Evolutionary conservation across 2,113 vertebrate species (phyloP).

Genomic region (Oryzias javanicus): DNA sequence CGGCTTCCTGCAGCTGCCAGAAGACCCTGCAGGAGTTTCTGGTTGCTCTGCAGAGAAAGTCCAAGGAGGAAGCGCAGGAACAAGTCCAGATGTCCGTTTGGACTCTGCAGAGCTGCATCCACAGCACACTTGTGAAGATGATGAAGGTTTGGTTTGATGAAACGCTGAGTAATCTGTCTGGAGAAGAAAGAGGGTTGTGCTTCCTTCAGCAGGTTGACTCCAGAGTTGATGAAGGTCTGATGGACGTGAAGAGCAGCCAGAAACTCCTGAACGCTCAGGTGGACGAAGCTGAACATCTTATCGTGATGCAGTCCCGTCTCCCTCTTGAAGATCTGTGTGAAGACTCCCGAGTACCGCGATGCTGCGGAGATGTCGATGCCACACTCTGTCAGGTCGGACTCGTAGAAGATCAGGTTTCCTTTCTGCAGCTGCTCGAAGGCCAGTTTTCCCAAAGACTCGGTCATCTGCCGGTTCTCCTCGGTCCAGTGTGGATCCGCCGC

Average conservation of each 20-base stretch:
- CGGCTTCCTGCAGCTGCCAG: neutral
- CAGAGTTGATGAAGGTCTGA: conserved; percentile 1
- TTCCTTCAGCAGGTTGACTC: conserved; percentile 3
- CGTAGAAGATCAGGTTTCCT: conserved; percentile 16
- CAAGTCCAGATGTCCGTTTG: conserved; percentile 13
- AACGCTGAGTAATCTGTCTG: neutral
- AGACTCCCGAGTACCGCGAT: conserved; percentile 9
- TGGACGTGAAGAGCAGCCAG: conserved; percentile 14
- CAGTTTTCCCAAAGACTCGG: conserved; percentile 11
- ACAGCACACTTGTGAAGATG: neutral
- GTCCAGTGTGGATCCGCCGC: neutral
- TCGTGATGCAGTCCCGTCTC: neutral
- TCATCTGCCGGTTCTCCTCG: neutral
- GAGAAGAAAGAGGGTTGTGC: neutral
- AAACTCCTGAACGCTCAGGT: conserved; percentile 12
- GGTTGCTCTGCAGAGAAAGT: conserved; percentile 1
- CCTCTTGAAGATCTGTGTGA: conserved; percentile 12
- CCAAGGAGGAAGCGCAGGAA: conserved; percentile 10
- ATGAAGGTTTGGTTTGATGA: neutral
- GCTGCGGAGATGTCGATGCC: neutral
- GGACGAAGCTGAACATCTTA: conserved; percentile 3
- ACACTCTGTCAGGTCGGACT: conserved; percentile 1
- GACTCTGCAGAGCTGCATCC: neutral
- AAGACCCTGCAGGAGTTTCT: neutral
- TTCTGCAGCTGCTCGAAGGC: conserved; percentile 16